Conservation (phyloP, 2,113 vertebrate species). For the Chinchilla lanigera region DNA sequence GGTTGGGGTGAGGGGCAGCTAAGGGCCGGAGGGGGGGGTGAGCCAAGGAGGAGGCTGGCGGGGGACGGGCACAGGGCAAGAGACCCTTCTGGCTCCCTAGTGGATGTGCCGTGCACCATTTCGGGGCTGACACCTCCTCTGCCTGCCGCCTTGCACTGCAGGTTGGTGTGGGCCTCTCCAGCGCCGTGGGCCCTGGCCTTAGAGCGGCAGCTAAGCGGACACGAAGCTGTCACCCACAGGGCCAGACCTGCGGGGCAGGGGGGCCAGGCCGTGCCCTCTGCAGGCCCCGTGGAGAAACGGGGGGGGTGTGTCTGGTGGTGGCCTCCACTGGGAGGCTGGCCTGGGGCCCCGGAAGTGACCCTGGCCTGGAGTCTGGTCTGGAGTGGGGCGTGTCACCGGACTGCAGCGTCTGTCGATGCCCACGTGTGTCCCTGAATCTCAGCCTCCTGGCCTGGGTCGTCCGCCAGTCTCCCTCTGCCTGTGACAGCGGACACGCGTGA, state of each 20-base stretch:
- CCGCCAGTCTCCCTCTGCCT: not conserved
- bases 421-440: not conserved
- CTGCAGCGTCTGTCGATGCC: not conserved
- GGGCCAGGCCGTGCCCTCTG: not conserved
- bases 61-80: not conserved
- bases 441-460: not conserved
- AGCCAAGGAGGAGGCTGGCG: not conserved
- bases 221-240: too few species aligned
- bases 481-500: not conserved
- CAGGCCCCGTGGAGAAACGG: not conserved
- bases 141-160: too few species aligned
- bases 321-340: not conserved
- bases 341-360: not conserved
- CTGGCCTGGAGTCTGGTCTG: not conserved
- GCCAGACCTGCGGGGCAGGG: not conserved
- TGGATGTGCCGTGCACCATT: not conserved
- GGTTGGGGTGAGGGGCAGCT: not conserved
- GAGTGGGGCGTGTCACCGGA: not conserved
- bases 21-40: not conserved
- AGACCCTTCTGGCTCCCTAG: not conserved
- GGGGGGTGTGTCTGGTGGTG: not conserved
- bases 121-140: not conserved
- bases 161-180: not conserved
- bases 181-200: not conserved
- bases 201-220: not conserved